These are phyloP conservation scores for Morinoia aosen DNA, from an alignment of 2,888 invertebrate genomes.

Conservation along the genomic window DNA sequence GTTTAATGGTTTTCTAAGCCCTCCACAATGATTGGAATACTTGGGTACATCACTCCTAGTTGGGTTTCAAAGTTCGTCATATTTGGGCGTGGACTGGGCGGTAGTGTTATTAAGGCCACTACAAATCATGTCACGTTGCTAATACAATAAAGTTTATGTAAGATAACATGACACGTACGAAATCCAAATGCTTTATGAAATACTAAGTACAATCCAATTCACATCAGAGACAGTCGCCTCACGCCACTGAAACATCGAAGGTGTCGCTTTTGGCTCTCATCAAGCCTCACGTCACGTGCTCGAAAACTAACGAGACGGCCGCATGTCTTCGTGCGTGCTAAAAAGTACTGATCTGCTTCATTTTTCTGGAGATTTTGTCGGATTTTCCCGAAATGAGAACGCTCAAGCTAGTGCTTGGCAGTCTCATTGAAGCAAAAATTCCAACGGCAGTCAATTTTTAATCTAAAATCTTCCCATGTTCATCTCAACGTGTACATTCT, in stretches of 20 bases:
- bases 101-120: background rate
- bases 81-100: background rate
- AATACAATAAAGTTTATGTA: background rate
- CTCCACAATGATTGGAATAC: background rate
- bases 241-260: background rate
- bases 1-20: background rate
- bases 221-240: background rate
- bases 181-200: background rate
- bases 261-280: background rate
- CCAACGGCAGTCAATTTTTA: background rate
- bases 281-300: background rate
- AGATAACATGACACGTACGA: background rate
- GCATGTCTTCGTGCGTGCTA: background rate
- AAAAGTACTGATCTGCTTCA: background rate
- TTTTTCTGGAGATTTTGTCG: background rate
- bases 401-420: background rate
- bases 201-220: background rate
- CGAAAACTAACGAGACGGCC: background rate
- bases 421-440: background rate
- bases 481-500: background rate
- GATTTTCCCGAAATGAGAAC: background rate
- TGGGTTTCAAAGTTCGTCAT: background rate
- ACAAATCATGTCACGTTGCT: background rate
- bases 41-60: background rate
- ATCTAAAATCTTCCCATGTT: background rate